Percentiles rank a stretch among this genome's conserved stretches.
phyloP scores from a whole-genome alignment of 1,140 invertebrate genomes.

The Camponotus floridanus region DNA sequence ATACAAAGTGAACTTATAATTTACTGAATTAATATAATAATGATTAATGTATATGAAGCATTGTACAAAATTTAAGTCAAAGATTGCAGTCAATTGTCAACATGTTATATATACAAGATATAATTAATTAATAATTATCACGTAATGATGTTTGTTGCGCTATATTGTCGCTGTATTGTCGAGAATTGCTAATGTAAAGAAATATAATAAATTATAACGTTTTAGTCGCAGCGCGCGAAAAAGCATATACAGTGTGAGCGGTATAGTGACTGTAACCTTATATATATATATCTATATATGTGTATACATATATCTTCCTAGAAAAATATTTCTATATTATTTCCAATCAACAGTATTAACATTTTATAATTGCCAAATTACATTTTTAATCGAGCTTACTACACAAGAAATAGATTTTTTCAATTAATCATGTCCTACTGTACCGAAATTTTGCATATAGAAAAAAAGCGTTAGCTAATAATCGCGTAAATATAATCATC shows the following conservation, averaged over 20 bases:
- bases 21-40: constrained; percentile 54
- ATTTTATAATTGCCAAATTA: constrained; percentile 67
- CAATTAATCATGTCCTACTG: constrained; percentile 55
- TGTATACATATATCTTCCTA: constrained; percentile 60
- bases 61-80: constrained; percentile 41
- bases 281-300: constrained; percentile 20
- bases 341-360: constrained; percentile 73
- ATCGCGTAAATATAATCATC: constrained; percentile 21
- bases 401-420: constrained; percentile 66
- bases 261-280: constrained; percentile 43
- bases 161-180: constrained; percentile 20
- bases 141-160: constrained; percentile 43
- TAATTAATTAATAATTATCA: constrained; percentile 19
- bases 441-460: constrained; percentile 33
- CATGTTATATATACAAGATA: constrained; percentile 55
- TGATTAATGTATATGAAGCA: constrained; percentile 17
- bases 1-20: constrained; percentile 70
- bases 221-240: constrained; percentile 33
- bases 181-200: constrained; percentile 40
- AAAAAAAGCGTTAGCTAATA: constrained; percentile 20
- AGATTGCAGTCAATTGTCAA: constrained; percentile 25
- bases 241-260: constrained; percentile 52
- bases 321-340: constrained; percentile 74
- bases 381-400: constrained; percentile 50
- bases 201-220: constrained; percentile 49